Base-by-base conservation (phyloP, 2,888 invertebrate genomes). In the Platynereis dumerilii region DNA sequence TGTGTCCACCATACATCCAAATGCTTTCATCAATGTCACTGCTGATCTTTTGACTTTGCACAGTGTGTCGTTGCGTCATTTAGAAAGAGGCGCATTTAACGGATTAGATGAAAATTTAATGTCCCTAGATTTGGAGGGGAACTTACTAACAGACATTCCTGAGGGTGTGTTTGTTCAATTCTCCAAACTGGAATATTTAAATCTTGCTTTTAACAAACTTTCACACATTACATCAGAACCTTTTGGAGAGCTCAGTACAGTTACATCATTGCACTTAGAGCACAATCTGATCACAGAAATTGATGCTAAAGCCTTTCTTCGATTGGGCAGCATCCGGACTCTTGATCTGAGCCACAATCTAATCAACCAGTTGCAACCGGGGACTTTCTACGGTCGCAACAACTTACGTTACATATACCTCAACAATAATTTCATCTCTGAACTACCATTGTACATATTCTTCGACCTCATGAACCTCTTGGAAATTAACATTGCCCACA, bases 81-180 rank as follows among this genome's bases (percentile, higher is more conserved):
- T 48, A n/a, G 48, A 48, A 22, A 22, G 17, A 7, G 22, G 22
- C 3, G 48, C 48, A 10, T 48, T 48, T n/a, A 22, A 20, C 17
- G 48, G 48, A n/a, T 20, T 48, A n/a, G 48, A 22, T n/a, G 48
- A 48, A 5, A n/a, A 48, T n/a, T 22, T 48, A 48, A 48, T 48
- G 48, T 48, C 48, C 3, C 48, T 48, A 48, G 48, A 48, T 7
- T 22, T 48, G 22, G 48, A 48, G 7, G 22, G 22, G 7, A 48
- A 48, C 22, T 48, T 20, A 20, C n/a, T 48, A n/a, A 48, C 48
- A 48, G n/a, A 48, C 3, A 20, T 48, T 20, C 48, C 48, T 10
- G 22, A 48, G 7, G 20, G 22, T 10, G 48, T 48, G 22, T 48
- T 48, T n/a, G 48, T 22, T 22, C 7, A n/a, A 48, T 22, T 48